Percentiles rank a stretch among this genome's conserved stretches.
Evolutionary conservation across 2,113 vertebrate genomes (phyloP).

Genomic region (Colistium nudipinnis): DNA sequence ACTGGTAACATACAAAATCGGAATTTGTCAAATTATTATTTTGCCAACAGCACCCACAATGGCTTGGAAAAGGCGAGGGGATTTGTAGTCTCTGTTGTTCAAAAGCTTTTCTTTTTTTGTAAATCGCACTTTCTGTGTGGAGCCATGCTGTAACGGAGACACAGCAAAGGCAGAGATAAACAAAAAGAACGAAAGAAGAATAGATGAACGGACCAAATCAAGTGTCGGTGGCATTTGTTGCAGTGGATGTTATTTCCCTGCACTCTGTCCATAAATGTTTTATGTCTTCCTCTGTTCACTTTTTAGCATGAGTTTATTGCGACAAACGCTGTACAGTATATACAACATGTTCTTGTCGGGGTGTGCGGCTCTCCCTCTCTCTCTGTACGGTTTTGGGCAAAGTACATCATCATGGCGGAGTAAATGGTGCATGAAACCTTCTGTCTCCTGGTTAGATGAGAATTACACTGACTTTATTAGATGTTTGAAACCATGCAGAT

Average conservation of each 20-base stretch:
- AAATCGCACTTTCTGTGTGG: constrained; percentile 15
- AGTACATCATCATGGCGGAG: constrained; percentile 59
- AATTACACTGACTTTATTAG: constrained; percentile 73
- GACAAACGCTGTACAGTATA: constrained; percentile 2
- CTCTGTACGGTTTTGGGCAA: constrained; percentile 16
- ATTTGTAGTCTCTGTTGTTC: constrained; percentile 11
- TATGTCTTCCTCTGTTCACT: background rate
- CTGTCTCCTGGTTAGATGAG: constrained; percentile 75
- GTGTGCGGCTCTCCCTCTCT: background rate
- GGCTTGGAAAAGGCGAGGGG: constrained; percentile 11
- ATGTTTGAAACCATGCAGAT: constrained; percentile 75
- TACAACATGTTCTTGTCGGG: constrained; percentile 9
- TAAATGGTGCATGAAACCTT: constrained; percentile 72
- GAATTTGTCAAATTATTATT: constrained; percentile 33
- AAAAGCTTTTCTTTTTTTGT: constrained; percentile 27
- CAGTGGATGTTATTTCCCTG: background rate
- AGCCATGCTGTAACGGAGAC: constrained; percentile 1
- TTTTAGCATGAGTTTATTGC: constrained; percentile 10
- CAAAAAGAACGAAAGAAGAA: background rate
- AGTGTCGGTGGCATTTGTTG: background rate
- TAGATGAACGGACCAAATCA: background rate
- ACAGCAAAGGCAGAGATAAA: background rate
- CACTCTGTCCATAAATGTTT: background rate
- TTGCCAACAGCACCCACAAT: constrained; percentile 7
- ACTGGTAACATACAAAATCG: constrained; percentile 24